Evolutionary conservation across 2,113 vertebrate genomes (phyloP), one percentile per base, ranked within the genome.

Genomic region (Anhinga rufa): DNA sequence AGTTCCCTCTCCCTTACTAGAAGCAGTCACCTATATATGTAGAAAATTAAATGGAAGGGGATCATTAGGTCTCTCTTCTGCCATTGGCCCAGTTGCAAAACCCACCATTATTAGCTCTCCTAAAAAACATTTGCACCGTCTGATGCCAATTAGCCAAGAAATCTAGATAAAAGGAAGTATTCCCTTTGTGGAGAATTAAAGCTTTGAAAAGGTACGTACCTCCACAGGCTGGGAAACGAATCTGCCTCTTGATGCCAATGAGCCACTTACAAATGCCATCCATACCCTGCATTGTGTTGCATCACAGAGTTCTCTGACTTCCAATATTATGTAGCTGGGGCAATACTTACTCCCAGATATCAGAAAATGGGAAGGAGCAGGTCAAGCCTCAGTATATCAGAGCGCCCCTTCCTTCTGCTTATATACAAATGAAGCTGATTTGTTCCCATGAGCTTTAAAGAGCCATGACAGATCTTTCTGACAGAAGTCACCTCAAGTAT

Each of bases 381-480:
- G 79, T 86, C 90, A 94, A 86, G 72, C 65, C 92, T 81, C 36
- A 21, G 77, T 31, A 42, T 40, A 90, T 55, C 94, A 94, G 82
- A 91, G 86, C 8, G 51, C 68, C 36, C 38, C n/a, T 88, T 95
- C 55, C 77, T 92, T 90, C 86, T 90, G 87, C 90, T 92, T 79
- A 51, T 11, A 48, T 54, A 80, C 76, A 87, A 88, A 72, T 14
- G 21, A 78, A 84, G 80, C 88, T 14, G 71, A 91, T 93, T 94
- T 69, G 72, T 95, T 97, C 95, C 96, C 95, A 93, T 36, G 85
- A 83, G 68, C 69, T 96, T 83, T 90, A 90, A 94, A 97, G 91
- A 95, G 84, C 91, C 96, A 94, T 82, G 88, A 92, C 95, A 93
- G 94, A 97, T 88, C 86, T 90, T 95, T 95, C 81, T 86, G 91